Conservation (phyloP, 2,888 invertebrate species). For the Xestoiulus laeticollis region DNA sequence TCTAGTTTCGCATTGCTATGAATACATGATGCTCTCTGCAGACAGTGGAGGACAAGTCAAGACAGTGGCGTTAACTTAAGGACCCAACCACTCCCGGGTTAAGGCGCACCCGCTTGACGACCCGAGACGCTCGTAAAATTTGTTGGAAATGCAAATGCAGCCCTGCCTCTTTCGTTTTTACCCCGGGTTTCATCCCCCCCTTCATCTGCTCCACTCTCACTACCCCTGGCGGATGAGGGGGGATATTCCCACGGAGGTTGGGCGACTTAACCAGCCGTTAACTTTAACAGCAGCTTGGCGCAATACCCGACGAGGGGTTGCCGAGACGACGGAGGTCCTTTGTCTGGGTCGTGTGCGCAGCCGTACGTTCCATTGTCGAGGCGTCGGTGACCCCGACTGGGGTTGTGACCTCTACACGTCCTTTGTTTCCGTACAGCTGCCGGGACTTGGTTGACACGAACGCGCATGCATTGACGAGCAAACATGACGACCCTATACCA, state of each 20-base stretch:
- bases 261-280: not conserved
- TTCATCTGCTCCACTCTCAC: not conserved
- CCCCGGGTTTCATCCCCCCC: not conserved
- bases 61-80: not conserved
- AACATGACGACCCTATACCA: not conserved
- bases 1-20: no score
- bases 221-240: not conserved
- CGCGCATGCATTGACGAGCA: not conserved
- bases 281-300: not conserved
- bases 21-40: no score
- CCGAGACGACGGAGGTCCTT: not conserved
- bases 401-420: not conserved
- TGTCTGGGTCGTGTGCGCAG: constrained; percentile 17
- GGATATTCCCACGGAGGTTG: not conserved
- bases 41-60: not conserved
- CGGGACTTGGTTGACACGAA: not conserved
- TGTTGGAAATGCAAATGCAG: not conserved
- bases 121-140: not conserved
- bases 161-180: not conserved
- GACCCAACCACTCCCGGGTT: not conserved
- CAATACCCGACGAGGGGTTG: not conserved
- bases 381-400: not conserved
- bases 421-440: constrained; percentile 7
- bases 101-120: not conserved
- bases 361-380: not conserved